phyloP scores from a whole-genome alignment of 2,113 vertebrate genomes.

The Oophaga pumilio region DNA sequence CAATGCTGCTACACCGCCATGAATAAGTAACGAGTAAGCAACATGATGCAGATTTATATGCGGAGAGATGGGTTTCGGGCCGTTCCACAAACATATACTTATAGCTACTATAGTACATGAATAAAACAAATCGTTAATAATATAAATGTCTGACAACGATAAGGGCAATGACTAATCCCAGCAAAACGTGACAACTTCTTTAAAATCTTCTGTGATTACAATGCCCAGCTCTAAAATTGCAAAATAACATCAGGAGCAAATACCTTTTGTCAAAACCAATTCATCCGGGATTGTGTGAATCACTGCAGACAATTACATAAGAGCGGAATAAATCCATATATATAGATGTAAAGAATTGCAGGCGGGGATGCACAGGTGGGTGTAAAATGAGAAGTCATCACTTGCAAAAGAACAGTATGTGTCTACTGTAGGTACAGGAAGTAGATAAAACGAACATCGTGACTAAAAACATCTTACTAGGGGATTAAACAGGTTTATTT shows the following conservation, averaged over 20 bases:
- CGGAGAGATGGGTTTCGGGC: neutral
- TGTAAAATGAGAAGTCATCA: neutral
- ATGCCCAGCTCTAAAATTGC: neutral
- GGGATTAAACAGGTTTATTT: neutral
- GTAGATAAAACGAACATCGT: neutral
- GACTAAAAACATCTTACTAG: neutral
- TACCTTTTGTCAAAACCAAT: constrained; percentile 11
- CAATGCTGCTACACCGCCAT: neutral
- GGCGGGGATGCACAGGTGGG: neutral
- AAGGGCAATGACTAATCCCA: neutral
- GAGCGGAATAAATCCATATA: neutral
- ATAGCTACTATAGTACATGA: neutral
- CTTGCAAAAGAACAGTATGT: constrained; percentile 3
- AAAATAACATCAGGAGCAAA: neutral
- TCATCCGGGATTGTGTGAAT: neutral
- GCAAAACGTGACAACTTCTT: neutral
- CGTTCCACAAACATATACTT: neutral
- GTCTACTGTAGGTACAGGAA: neutral
- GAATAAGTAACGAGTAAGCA: neutral
- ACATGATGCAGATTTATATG: neutral
- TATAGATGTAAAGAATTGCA: neutral
- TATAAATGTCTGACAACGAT: neutral
- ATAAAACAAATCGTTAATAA: neutral
- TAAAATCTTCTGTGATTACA: neutral
- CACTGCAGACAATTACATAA: neutral